These are phyloP conservation scores for Heliconius sara DNA, from an alignment of 2,888 invertebrate genomes.

Conservation along the genomic window DNA sequence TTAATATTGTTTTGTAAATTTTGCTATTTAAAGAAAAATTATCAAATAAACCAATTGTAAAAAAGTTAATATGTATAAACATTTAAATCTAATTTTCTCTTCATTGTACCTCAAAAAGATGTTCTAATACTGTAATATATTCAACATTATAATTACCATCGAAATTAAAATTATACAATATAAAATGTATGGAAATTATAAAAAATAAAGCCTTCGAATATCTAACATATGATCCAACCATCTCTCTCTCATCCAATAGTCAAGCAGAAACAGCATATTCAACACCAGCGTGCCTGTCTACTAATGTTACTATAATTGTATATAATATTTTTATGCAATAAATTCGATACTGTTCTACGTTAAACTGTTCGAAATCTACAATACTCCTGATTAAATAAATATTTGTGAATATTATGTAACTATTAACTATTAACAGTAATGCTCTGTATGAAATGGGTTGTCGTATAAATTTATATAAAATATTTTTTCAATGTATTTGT, in stretches of 20 bases:
- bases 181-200: neutral
- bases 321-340: constrained; percentile 49
- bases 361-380: constrained; percentile 35
- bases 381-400: constrained; percentile 33
- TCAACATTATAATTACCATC: neutral
- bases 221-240: neutral
- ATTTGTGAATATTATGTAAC: constrained; percentile 44
- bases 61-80: neutral
- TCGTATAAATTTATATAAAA: constrained; percentile 80
- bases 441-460: constrained; percentile 66
- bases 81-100: neutral
- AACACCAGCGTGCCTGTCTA: constrained; percentile 67
- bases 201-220: neutral
- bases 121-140: neutral
- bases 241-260: constrained; percentile 19
- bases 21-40: neutral
- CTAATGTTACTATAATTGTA: constrained; percentile 54
- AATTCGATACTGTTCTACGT: constrained; percentile 35
- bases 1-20: neutral
- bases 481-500: constrained; percentile 69
- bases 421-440: constrained; percentile 37
- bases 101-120: neutral
- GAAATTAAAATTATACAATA: neutral
- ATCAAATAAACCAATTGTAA: neutral
- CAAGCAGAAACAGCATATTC: constrained; percentile 29